phyloP scores from a whole-genome alignment of 2,888 invertebrate species.

The Agonum fuliginosum region DNA sequence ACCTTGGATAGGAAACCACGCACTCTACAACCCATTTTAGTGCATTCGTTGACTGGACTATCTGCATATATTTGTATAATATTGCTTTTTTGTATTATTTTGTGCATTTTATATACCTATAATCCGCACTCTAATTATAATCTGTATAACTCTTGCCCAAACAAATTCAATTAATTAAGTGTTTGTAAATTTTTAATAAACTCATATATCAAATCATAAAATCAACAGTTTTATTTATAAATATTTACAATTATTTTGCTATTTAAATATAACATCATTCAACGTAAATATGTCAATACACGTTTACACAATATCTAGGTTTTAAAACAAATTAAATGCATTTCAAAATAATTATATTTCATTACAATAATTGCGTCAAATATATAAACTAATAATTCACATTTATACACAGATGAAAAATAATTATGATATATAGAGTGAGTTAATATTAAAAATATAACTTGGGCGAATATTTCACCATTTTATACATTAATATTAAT shows the following conservation, averaged over 20 bases:
- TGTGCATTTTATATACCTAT: too few species aligned
- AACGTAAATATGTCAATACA: neutral
- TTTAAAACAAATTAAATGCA: neutral
- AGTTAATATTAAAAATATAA: slow-evolving; percentile 11
- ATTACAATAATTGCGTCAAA: neutral
- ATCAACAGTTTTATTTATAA: neutral
- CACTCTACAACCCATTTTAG: too few species aligned
- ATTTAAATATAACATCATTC: neutral
- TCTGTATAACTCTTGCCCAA: too few species aligned
- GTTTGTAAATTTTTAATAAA: too few species aligned
- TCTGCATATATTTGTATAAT: too few species aligned
- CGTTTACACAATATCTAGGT: neutral
- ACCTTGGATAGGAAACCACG: too few species aligned
- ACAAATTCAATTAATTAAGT: too few species aligned
- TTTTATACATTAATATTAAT: slow-evolving; percentile 24
- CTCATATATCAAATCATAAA: neutral
- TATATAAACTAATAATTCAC: neutral
- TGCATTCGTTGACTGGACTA: too few species aligned
- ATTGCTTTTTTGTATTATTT: too few species aligned
- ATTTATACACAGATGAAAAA: neutral
- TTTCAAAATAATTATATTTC: neutral
- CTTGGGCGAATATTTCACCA: neutral
- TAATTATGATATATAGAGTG: neutral
- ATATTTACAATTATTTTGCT: neutral
- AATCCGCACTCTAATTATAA: too few species aligned